Evolutionary conservation across 2,888 invertebrate genomes (phyloP).

Genomic region (Idaea aversata): DNA sequence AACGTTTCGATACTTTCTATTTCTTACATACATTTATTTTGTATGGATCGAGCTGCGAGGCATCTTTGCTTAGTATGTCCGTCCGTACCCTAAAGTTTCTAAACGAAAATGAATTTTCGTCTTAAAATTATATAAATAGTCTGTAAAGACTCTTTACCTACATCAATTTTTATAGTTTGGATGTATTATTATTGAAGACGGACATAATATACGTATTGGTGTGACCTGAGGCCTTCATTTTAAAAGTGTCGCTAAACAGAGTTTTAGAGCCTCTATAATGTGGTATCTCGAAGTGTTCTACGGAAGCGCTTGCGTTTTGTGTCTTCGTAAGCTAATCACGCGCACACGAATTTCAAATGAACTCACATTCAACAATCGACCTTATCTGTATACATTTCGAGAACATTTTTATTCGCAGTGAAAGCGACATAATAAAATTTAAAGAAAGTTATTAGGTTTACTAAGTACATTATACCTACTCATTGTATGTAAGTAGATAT

Average conservation of each 20-base stretch:
- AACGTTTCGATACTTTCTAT: slow-evolving; percentile 9
- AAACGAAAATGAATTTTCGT: no score
- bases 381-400: slow-evolving; percentile 26
- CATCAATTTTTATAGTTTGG: no score
- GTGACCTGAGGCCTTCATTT: no score
- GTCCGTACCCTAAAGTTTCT: no score
- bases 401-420: slow-evolving; percentile 40
- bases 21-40: slow-evolving; percentile 26
- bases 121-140: no score
- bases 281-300: slow-evolving; percentile 39
- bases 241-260: no score
- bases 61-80: no score
- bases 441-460: slow-evolving; percentile 61
- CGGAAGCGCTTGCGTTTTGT: slow-evolving; percentile 49
- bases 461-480: slow-evolving; percentile 20
- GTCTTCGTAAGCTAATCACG: slow-evolving; percentile 56
- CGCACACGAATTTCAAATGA: slow-evolving; percentile 40
- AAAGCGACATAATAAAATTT: slow-evolving; percentile 46
- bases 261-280: no score
- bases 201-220: slow-evolving; percentile 9
- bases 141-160: no score
- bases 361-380: slow-evolving; percentile 34
- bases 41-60: slow-evolving; percentile 43
- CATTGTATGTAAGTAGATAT: slow-evolving; percentile 8
- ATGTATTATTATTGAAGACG: no score